These are phyloP conservation scores for Tolmerus cingulatus DNA, from an alignment of 2,888 invertebrate species.

Conservation along the genomic window DNA sequence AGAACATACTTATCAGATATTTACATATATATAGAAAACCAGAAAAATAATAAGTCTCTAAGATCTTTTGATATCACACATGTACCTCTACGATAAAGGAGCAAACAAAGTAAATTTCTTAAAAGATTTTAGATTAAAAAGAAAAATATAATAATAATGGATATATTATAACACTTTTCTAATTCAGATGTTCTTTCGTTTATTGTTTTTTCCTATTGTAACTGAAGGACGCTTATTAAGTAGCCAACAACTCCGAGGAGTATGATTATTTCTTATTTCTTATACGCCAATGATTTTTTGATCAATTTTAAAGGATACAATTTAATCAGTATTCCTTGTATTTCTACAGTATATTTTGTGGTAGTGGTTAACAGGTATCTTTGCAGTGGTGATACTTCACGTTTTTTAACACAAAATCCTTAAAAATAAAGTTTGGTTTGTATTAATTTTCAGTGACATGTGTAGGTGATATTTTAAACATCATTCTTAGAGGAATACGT, in stretches of 20 bases:
- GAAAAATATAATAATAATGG: neutral
- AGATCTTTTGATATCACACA: constrained; percentile 46
- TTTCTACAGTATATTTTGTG: neutral
- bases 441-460: too few species aligned
- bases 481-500: too few species aligned
- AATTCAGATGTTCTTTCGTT: neutral
- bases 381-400: neutral
- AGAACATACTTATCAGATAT: constrained; percentile 36
- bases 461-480: too few species aligned
- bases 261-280: neutral
- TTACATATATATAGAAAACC: constrained; percentile 8
- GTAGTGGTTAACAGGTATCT: neutral
- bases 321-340: neutral
- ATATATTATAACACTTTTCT: neutral
- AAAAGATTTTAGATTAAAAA: neutral
- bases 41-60: constrained; percentile 1
- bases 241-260: neutral
- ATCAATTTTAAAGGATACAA: neutral
- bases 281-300: neutral
- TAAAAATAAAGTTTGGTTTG: neutral
- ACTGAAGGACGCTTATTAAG: constrained; percentile 5
- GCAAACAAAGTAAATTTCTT: neutral
- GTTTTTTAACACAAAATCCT: neutral
- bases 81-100: constrained; percentile 42
- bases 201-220: neutral